phyloP scores from a whole-genome alignment of 2,888 invertebrate species.

The Drosophila leonis region DNA sequence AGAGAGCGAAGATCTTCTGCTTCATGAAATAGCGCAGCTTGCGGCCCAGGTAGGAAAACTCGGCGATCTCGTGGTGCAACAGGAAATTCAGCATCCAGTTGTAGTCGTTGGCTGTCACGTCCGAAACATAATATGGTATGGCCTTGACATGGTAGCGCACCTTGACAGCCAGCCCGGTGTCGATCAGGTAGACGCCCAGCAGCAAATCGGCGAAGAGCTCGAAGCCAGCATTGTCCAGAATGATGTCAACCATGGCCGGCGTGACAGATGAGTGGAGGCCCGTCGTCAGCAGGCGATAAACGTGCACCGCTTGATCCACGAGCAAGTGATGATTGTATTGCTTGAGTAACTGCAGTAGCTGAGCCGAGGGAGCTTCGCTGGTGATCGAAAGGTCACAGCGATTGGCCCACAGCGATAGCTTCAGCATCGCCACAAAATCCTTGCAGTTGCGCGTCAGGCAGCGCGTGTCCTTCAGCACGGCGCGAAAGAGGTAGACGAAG shows the following conservation, averaged over 20 bases:
- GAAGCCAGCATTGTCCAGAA: constrained; percentile 97
- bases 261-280: constrained; percentile 26
- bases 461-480: constrained; percentile 34
- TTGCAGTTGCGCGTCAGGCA: constrained; percentile 9
- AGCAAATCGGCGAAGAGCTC: constrained; percentile 96
- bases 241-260: constrained; percentile 88
- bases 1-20: constrained; percentile 84
- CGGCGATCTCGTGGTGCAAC: constrained; percentile 68
- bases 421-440: constrained; percentile 72
- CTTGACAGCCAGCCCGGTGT: constrained; percentile 87
- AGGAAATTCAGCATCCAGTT: constrained; percentile 88
- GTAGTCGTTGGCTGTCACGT: constrained; percentile 92
- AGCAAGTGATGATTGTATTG: constrained; percentile 87
- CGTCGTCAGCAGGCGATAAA: constrained; percentile 86
- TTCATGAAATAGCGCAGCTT: constrained; percentile 87
- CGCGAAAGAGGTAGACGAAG: constrained; percentile 52
- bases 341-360: constrained; percentile 87
- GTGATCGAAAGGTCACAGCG: constrained; percentile 95
- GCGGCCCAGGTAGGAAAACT: constrained; percentile 85
- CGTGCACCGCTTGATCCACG: constrained; percentile 87
- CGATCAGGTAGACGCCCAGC: constrained; percentile 92
- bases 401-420: constrained; percentile 95
- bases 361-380: constrained; percentile 86
- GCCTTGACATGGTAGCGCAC: constrained; percentile 94
- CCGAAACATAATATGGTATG: constrained; percentile 98